A percentile compares a stretch with the other conserved stretches of the same genome.
phyloP scores from a whole-genome alignment of 2,888 invertebrate genomes.

The Acanthosepion pharaonis region DNA sequence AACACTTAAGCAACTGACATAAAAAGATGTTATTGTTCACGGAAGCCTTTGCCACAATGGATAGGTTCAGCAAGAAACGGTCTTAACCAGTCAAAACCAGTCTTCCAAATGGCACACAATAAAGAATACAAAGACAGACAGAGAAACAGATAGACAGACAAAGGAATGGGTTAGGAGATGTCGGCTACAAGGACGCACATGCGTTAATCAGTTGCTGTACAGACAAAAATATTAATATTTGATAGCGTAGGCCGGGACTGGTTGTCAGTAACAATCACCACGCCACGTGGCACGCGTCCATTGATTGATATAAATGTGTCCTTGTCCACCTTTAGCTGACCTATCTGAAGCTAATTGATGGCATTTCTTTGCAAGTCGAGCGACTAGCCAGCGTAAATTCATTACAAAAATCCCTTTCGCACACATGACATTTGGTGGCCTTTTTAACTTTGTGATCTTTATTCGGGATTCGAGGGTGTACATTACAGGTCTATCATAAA shows the following conservation, averaged over 20 bases:
- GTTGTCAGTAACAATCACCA: background rate
- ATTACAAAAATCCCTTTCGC: background rate
- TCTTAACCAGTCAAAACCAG: background rate
- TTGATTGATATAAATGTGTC: conserved; percentile 33
- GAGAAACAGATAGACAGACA: background rate
- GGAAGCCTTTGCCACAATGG: background rate
- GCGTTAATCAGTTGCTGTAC: background rate
- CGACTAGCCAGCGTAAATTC: background rate
- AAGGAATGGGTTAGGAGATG: background rate
- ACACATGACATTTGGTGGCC: background rate
- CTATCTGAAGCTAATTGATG: background rate
- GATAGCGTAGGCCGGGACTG: background rate
- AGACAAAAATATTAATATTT: conserved; percentile 25
- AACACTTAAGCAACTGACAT: background rate
- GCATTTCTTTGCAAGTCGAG: background rate
- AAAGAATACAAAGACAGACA: background rate
- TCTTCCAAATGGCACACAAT: background rate
- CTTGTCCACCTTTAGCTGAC: background rate
- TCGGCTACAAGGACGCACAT: background rate
- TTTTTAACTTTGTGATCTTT: no score
- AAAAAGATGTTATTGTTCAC: background rate
- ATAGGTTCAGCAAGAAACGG: no score
- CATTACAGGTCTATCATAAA: no score
- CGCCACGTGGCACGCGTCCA: background rate
- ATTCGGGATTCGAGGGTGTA: no score